These are phyloP conservation scores for Lobophora halterata DNA, from an alignment of 2,888 invertebrate genomes.

Conservation along the genomic window DNA sequence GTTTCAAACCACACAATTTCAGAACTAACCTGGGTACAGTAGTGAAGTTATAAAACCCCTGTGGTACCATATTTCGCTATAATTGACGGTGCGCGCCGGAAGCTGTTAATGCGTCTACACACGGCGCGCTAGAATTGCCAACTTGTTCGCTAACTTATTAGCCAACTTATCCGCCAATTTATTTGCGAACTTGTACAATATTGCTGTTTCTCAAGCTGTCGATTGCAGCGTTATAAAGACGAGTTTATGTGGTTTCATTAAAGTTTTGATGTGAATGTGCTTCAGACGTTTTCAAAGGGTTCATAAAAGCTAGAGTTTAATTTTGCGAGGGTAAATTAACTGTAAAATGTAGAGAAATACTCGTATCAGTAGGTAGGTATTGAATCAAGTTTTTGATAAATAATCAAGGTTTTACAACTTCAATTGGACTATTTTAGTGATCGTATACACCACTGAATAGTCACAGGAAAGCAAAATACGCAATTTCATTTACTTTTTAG, in stretches of 20 bases:
- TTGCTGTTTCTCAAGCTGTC: background rate
- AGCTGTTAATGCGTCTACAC: conserved; percentile 24
- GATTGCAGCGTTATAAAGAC: conserved; percentile 1
- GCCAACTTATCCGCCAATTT: background rate
- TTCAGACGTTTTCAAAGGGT: background rate
- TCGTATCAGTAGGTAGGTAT: too few species aligned
- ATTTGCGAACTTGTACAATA: background rate
- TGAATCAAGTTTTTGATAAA: too few species aligned
- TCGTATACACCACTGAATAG: too few species aligned
- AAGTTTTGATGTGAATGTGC: conserved; percentile 1
- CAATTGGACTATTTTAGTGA: too few species aligned
- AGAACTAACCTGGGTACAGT: conserved; percentile 12
- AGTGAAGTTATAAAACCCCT: conserved; percentile 16
- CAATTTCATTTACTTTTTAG: too few species aligned
- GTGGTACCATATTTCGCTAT: conserved; percentile 21
- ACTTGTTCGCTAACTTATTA: conserved; percentile 5
- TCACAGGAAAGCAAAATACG: too few species aligned
- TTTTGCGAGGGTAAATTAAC: too few species aligned
- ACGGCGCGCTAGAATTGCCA: conserved; percentile 1
- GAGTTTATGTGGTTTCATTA: conserved; percentile 11
- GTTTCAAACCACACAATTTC: background rate
- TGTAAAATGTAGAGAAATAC: too few species aligned
- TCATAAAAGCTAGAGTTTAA: too few species aligned
- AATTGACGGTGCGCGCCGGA: conserved; percentile 22
- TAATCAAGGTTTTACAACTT: too few species aligned